Evolutionary conservation across 2,113 vertebrate species (phyloP), one percentile per base, ranked within the genome.

Genomic region (Malurus elegans): DNA sequence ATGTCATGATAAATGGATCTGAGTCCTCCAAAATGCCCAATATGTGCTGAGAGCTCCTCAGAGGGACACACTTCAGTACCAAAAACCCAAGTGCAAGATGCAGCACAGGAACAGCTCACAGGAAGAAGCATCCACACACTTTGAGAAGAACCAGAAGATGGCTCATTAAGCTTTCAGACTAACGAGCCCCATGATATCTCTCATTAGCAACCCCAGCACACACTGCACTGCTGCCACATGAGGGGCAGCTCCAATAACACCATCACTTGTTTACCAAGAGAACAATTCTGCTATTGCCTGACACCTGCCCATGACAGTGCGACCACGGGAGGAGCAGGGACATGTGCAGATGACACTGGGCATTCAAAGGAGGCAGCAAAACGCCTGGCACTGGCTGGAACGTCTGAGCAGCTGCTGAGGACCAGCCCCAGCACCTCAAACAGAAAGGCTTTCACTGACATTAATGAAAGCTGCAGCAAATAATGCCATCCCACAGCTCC

Each of bases 381-480:
- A 91, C 0, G 93, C 96, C 95, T 97, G 96, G 92, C 86, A 97
- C 97, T 44, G 94, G 65, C 91, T 17, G 12, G 96, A 93, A 90
- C 93, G 9, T 42, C 62, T 2, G 4, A 86, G 88, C 96, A 95
- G 96, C 97, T 96, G 92, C 74, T 51, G 61, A 78, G 81, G 56
- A 75, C 24, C 29, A 17, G 81, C 73, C 36, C 76, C 24, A 31
- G 24, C 48, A 81, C 67, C 62, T 69, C 67, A 54, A 73, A 97
- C 96, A 97, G 92, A 92, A 93, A 91, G 67, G 88, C 96, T 96
- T 97, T 97, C 96, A 97, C 47, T 38, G 60, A 21, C 44, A 38
- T 70, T 78, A 86, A 66, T 44, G 73, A 83, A 69, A 58, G 57
- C 42, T 58, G 80, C 64, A 66, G 88, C 65, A 92, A 94, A 96